Base-by-base conservation (phyloP, 1,140 invertebrate species). In the Steinernema khuongi region DNA sequence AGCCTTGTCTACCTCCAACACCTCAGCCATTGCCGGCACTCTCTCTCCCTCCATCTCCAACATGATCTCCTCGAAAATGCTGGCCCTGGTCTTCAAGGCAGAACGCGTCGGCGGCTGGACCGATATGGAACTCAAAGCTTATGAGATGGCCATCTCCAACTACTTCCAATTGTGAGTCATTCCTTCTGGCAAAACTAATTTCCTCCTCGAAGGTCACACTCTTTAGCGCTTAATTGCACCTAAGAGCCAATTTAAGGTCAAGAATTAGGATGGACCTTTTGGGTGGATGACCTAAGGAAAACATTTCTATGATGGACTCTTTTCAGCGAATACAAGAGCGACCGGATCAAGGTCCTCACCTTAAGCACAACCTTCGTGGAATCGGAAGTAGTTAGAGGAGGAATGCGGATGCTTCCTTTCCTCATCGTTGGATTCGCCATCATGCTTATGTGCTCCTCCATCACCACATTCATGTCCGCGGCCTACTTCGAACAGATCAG, bases 41-140 rank as follows among this genome's bases (percentile, higher is more conserved):
- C 28, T 32, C n/a, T 69, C 68, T 36, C 33, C 33, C n/a, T 69
- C 33, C 4, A 4, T 32, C 68, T 32, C 68, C 30, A 85, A 85
- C 66, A 80, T 83, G 66, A 80, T 81, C 41, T 72, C 70, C 14
- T 74, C 82, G 0, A 85, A 85, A 67, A 84, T 84, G 80, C 70
- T 84, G 22, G 78, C 83, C 1, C 30, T 85, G 4, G 83, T 81
- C 70, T 80, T 82, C 29, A 79, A 81, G 11, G 81, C 82, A 18
- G 82, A 81, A 67, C 83, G 85, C 44, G 69, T 80, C 11, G 28
- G 33, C 1, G 75, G 77, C 14, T 85, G 83, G 82, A 77, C 72
- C 7, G 73, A 72, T 31, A 74, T 60, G 31, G 72, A 81, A 26
- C 79, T 84, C 1, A 84, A 85, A 67, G 36, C 68, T 17, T 84